Evolutionary conservation across 1,140 invertebrate genomes (phyloP), one percentile per base, ranked within the genome.

Genomic region (Thaumetopoea pityocampa): DNA sequence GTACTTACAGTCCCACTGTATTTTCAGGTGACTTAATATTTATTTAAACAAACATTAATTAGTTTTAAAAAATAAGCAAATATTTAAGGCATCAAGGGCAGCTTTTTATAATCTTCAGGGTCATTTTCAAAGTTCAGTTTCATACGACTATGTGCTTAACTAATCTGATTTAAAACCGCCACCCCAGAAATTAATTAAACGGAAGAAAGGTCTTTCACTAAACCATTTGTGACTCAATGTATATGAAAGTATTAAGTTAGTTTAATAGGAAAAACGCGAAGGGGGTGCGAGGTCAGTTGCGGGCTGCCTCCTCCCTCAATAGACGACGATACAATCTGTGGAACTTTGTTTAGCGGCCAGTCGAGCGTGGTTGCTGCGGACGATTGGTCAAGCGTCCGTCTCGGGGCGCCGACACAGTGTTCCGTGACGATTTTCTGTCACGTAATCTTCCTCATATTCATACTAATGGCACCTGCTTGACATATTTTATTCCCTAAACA

Each of bases 211-310:
- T 46, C 35, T 53, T 46, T 46, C 34, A 42, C 43, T 49, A 19
- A 33, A 34, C 40, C 20, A 43, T 49, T 53, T 53, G 49, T 52
- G 59, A 69, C 67, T 70, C 68, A 73, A 67, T 51, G 67, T 70
- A 61, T 53, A 70, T 62, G 73, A 82, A 78, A 78, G 68, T 68
- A 72, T 63, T 73, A 68, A 60, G 73, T 67, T 63, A 54, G 61
- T 73, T 84, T 80, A 73, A 77, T 84, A 81, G 67, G 70, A 80
- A 81, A 81, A 84, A 81, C 72, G 76, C 73, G 69, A 79, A 68
- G 78, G 77, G 77, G 80, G 73, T 74, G 77, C 77, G 76, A 81
- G 77, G 74, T 84, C 80, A 71, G 63, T 58, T 65, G 70, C 67
- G 69, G 63, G 66, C 61, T 67, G 60, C 68, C 67, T 67, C 73